A percentile compares a stretch with the other conserved stretches of the same genome.
phyloP scores from a whole-genome alignment of 2,113 vertebrate genomes.

The Hippocampus guttulatus region DNA sequence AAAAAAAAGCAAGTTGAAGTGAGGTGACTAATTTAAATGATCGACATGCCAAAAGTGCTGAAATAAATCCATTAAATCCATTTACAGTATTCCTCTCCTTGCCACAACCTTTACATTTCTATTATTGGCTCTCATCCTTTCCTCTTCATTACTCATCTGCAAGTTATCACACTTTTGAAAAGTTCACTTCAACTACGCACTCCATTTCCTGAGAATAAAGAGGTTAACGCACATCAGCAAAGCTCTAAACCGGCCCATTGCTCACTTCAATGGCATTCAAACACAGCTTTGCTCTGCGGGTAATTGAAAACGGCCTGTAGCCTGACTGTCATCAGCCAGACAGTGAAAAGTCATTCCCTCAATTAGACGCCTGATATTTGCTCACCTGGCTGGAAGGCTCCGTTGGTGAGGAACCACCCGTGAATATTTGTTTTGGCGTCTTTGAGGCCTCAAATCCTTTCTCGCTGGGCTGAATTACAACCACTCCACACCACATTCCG shows the following conservation, averaged over 20 bases:
- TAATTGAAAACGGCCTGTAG: slow-evolving; percentile 65
- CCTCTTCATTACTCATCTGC: slow-evolving; percentile 9
- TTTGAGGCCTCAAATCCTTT: slow-evolving; percentile 34
- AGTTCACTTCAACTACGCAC: slow-evolving; percentile 1
- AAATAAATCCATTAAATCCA: not conserved
- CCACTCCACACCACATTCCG: not conserved
- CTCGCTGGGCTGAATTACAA: slow-evolving; percentile 50
- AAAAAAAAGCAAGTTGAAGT: not conserved
- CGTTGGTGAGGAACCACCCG: slow-evolving; percentile 23
- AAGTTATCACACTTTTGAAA: slow-evolving; percentile 12
- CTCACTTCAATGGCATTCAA: slow-evolving; percentile 49
- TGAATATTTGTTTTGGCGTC: slow-evolving; percentile 44
- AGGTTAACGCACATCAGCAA: slow-evolving; percentile 32
- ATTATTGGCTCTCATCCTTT: not conserved
- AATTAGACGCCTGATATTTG: slow-evolving; percentile 57
- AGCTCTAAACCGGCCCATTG: slow-evolving; percentile 23
- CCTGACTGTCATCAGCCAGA: slow-evolving; percentile 65
- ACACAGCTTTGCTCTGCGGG: slow-evolving; percentile 28
- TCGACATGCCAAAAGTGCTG: not conserved
- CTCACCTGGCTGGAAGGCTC: slow-evolving; percentile 52
- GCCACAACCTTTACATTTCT: not conserved
- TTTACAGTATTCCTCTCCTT: not conserved
- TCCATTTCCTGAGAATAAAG: slow-evolving; percentile 39
- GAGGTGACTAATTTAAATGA: not conserved
- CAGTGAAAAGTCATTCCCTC: slow-evolving; percentile 56